Evolutionary conservation across 2,888 invertebrate genomes (phyloP).

Genomic region (Tiliacea aurago): DNA sequence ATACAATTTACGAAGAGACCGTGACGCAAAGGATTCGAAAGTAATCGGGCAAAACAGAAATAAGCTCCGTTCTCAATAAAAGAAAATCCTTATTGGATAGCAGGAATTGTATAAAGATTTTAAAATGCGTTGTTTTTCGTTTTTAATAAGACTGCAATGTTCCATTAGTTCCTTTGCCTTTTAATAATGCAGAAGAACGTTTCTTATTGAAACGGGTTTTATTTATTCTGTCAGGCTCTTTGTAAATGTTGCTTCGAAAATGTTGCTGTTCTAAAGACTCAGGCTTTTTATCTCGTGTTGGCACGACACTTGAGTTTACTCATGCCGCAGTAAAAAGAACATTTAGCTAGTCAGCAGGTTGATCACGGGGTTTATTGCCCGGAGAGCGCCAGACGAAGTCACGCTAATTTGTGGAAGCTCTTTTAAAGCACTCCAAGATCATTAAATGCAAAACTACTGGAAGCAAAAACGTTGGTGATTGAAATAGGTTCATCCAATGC

Average conservation of each 20-base stretch:
- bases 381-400: background rate
- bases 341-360: background rate
- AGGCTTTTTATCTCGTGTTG: background rate
- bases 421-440: background rate
- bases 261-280: background rate
- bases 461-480: background rate
- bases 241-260: background rate
- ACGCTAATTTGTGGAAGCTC: background rate
- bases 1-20: constrained; percentile 31
- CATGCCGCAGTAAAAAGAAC: background rate
- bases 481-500: no score
- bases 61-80: constrained; percentile 38
- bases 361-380: background rate
- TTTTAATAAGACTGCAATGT: constrained; percentile 34
- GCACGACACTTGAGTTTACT: background rate
- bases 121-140: constrained; percentile 30
- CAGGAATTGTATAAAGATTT: constrained; percentile 34
- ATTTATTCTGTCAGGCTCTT: constrained; percentile 14
- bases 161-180: constrained; percentile 19
- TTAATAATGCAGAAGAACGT: constrained; percentile 22
- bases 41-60: constrained; percentile 30
- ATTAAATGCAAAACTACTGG: constrained; percentile 7
- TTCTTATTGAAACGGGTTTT: constrained; percentile 17
- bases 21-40: constrained; percentile 22
- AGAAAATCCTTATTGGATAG: constrained; percentile 40